phyloP scores from a whole-genome alignment of 2,888 invertebrate species.

The Cylindroiulus punctatus region DNA sequence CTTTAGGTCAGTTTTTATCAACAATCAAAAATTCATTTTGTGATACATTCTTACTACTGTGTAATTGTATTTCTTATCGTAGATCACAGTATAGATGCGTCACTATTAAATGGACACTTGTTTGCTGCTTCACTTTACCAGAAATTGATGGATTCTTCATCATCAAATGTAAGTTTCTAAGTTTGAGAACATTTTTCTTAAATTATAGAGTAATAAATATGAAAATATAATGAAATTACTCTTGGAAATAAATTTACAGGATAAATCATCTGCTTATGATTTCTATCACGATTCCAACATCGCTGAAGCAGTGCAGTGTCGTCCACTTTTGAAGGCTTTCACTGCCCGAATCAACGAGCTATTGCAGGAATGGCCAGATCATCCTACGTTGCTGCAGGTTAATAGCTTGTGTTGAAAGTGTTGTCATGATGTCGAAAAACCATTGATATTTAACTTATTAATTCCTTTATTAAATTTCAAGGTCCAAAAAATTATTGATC shows the following conservation, averaged over 20 bases:
- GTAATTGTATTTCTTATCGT: background rate
- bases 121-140: conserved; percentile 60
- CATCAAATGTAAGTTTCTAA: background rate
- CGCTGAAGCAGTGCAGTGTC: conserved; percentile 78
- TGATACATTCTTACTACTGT: too few relatives aligned
- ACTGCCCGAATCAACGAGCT: conserved; percentile 73
- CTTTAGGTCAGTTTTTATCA: conserved; percentile 48
- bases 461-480: conserved; percentile 70
- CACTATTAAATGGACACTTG: conserved; percentile 63
- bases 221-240: background rate
- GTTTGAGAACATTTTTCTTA: background rate
- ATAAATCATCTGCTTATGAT: conserved; percentile 67
- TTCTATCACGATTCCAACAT: conserved; percentile 88
- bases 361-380: conserved; percentile 85
- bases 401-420: conserved; percentile 59
- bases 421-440: background rate
- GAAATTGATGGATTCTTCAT: conserved; percentile 57
- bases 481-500: conserved; percentile 64
- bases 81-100: conserved; percentile 30
- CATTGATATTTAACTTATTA: too few relatives aligned
- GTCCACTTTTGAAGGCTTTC: conserved; percentile 76
- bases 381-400: conserved; percentile 85
- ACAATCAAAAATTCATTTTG: background rate
- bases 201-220: background rate
- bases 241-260: background rate